A percentile compares a stretch with the other conserved stretches of the same genome.
Conservation (phyloP, 2,888 invertebrate species). For the Bruchidius siliquastri region DNA sequence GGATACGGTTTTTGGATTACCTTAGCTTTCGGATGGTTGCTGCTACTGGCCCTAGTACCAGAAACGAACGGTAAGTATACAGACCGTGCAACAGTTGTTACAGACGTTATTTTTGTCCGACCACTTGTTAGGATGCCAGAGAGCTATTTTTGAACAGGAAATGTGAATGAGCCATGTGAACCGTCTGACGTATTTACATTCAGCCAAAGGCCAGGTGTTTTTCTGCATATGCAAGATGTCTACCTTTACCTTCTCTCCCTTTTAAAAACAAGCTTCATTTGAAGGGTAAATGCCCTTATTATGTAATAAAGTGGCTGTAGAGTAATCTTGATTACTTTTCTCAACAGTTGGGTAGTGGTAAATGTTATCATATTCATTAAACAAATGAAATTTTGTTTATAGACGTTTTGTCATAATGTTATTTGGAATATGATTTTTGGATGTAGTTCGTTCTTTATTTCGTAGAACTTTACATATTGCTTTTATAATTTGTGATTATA, state of each 20-base stretch:
- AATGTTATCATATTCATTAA: too few species aligned
- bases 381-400: too few species aligned
- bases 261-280: neutral
- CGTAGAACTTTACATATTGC: too few species aligned
- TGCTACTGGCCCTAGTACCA: conserved; percentile 50
- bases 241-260: neutral
- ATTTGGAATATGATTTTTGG: too few species aligned
- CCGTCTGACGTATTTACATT: neutral
- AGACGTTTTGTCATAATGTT: too few species aligned
- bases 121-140: neutral
- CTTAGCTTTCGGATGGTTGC: conserved; percentile 15
- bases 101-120: neutral
- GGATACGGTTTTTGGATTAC: conserved; percentile 62
- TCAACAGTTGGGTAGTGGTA: too few species aligned
- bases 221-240: neutral
- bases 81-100: conserved; percentile 8
- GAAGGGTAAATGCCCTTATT: neutral
- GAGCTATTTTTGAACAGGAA: neutral
- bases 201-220: neutral
- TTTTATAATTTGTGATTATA: too few species aligned
- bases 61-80: conserved; percentile 59
- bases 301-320: too few species aligned
- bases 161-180: neutral
- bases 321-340: too few species aligned
- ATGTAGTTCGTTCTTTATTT: too few species aligned